Evolutionary conservation across 2,113 vertebrate species (phyloP).

Genomic region (Bufo gargarizans): DNA sequence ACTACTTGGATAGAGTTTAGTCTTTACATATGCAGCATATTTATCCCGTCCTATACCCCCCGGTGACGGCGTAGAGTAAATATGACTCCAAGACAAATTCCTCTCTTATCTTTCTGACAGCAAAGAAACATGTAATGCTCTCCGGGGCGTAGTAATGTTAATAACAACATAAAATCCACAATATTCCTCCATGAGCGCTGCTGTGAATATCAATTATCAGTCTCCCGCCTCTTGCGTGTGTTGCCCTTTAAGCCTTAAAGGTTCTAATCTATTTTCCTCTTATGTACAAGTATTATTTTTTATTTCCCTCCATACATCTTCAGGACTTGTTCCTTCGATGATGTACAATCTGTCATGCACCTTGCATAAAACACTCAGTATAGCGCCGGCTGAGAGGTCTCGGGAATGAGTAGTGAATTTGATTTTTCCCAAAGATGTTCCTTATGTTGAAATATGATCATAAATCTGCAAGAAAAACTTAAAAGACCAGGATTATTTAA

Average conservation of each 20-base stretch:
- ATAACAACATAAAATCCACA: constrained; percentile 6
- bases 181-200: background rate
- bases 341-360: constrained; percentile 41
- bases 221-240: background rate
- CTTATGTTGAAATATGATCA: background rate
- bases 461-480: background rate
- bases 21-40: background rate
- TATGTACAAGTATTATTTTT: constrained; percentile 40
- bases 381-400: background rate
- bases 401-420: background rate
- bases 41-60: background rate
- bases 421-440: background rate
- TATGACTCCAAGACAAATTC: background rate
- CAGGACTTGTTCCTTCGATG: background rate
- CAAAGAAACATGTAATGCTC: background rate
- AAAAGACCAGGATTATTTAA: background rate
- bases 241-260: constrained; percentile 27
- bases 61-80: background rate
- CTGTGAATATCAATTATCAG: constrained; percentile 21
- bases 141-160: constrained; percentile 6
- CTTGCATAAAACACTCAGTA: constrained; percentile 14
- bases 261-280: constrained; percentile 24
- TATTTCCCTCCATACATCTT: constrained; percentile 7
- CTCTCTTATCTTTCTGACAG: background rate
- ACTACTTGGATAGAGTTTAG: background rate